These are phyloP conservation scores for Phoebastria nigripes DNA, from an alignment of 2,797 vertebrate genomes.

Conservation along the genomic window DNA sequence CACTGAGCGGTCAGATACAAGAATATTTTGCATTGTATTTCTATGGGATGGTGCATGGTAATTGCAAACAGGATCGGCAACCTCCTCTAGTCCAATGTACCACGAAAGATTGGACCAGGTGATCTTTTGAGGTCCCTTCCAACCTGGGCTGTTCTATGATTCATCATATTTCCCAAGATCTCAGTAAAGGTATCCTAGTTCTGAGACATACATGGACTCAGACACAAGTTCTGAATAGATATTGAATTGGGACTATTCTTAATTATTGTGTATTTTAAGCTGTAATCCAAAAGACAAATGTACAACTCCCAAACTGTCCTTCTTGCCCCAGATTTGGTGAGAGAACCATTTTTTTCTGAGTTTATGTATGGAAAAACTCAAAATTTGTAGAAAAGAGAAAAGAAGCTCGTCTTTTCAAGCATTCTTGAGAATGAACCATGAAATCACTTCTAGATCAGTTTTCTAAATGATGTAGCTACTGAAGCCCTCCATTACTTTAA, in stretches of 20 bases:
- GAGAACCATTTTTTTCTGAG: not conserved
- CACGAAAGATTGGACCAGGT: not conserved
- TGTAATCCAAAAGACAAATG: not conserved
- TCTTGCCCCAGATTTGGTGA: not conserved
- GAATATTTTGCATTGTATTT: not conserved
- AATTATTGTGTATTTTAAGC: not conserved
- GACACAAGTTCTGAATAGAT: not conserved
- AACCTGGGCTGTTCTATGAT: not conserved
- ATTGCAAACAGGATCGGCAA: not conserved
- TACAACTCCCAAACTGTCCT: not conserved
- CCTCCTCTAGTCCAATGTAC: not conserved
- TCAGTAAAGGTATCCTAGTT: not conserved
- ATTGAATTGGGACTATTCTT: not conserved
- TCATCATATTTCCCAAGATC: not conserved
- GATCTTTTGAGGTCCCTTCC: not conserved
- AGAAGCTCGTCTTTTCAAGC: not conserved
- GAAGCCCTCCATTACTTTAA: not conserved
- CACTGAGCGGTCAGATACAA: too few relatives aligned
- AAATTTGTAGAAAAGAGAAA: not conserved
- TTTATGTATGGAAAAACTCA: not conserved
- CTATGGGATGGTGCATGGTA: too few relatives aligned
- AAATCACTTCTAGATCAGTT: not conserved
- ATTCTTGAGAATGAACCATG: not conserved
- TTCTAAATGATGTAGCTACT: not conserved
- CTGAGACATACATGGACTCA: not conserved